Base-by-base conservation (phyloP, 2,888 invertebrate species). In the Drosophila pullipes region DNA sequence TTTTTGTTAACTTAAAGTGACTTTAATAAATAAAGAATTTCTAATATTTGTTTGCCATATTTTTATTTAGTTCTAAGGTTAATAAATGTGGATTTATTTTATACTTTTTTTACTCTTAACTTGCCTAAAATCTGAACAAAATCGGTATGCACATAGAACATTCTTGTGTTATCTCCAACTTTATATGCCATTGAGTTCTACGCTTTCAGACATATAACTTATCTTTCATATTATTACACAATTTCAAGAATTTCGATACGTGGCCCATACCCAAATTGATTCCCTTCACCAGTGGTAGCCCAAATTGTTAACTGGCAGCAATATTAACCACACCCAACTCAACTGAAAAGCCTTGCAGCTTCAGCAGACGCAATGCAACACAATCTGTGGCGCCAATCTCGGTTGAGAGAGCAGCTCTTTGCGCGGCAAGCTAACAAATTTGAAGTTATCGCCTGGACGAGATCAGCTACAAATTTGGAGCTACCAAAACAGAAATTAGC, bases 401-500 rank as follows among this genome's bases (percentile, higher is more conserved):
- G 22, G 57, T 18, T 55, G 30, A 7, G 28, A 5, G 50, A 76
- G 71, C 72, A 58, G 44, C 61, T 72, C 59, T 53, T 50, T 16
- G 37, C 39, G 52, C 47, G 30, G 37, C 49, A 68, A 31, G 71
- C 58, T 44, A 60, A 58, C 71, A 82, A 85, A 28, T 82, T 85
- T 47, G 37, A 62, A 58, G 71, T 82, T 87, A 87, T 84, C 82
- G 69, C 33, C 33, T 31, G 39, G 5, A 18, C 61, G 69, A 33
- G 47, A 84, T 84, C 85, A 50, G 61, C 57, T 58, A 57, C 60
- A 70, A 69, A 58, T 74, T 58, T 44, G 41, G 58, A 58, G 41
- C 58, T 58, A 66, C 69, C 62, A 61, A 65, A 85, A 90, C 86
- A 89, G 74, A 91, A 83, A 85, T 90, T 89, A 86, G 86, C 91